Base-by-base conservation (phyloP, 2,888 invertebrate genomes). In the Pollenia amentaria region DNA sequence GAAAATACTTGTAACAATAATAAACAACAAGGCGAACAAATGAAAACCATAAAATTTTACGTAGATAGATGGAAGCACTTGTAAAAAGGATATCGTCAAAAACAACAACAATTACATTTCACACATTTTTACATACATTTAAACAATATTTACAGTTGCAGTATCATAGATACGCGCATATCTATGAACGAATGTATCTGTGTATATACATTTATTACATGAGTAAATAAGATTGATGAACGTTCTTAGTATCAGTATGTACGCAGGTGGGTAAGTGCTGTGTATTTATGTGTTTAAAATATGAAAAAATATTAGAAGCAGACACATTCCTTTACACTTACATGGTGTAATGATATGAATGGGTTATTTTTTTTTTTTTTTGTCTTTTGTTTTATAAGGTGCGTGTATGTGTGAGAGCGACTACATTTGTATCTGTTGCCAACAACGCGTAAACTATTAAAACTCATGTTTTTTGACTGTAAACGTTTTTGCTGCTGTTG, bases 191-290 rank as follows among this genome's bases (percentile, higher is more conserved):
- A 29, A 29, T 29, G 29, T 29, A 29, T 29, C 29, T 4, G 29
- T 29, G 29, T 29, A 29, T 3, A 29, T 29, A 29, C 29, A 57
- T 38, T 46, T 48, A 53, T 73, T 57, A 42, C 55, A 48, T 67
- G 53, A 40, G 72, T 77, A 83, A 83, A 70, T 48, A 77, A 77
- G 70, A 83, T 83, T 77, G 77, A 76, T 83, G 76, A 44, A 14
- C 57, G 12, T 1, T 38, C 38, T 38, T 10, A 4, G n/a, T 48
- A 46, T 29, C n/a, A 44, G 40, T 67, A 55, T 65, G 73, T 73
- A 18, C 29, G 46, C 60, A 40, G 48, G 40, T 29, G 42, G 29
- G 10, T 9, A 14, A 29, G 29, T 29, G 4, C 29, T 29, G 29
- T 29, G 29, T 6, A 29, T 29, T 29, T 29, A 29, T 29, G 29